Conservation (phyloP, 2,797 vertebrate genomes). For the Notolepis coatsorum region DNA sequence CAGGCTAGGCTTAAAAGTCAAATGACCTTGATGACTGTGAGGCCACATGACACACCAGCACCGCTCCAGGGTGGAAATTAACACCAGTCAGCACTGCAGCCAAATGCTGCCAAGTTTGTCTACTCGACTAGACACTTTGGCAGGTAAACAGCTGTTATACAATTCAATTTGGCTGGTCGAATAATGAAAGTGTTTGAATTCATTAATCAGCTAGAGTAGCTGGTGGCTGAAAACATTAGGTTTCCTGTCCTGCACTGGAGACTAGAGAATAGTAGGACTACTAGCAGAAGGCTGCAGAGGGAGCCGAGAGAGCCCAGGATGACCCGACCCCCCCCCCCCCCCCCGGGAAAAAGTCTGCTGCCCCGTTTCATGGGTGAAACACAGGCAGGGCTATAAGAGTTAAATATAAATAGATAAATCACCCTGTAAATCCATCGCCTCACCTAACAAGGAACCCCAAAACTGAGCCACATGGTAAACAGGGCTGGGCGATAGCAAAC, state of each 20-base stretch:
- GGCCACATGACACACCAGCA: not conserved
- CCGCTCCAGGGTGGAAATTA: no score
- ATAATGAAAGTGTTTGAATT: no score
- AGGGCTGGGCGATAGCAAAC: no score
- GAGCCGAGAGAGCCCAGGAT: not conserved
- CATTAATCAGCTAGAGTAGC: no score
- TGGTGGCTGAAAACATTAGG: no score
- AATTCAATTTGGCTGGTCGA: no score
- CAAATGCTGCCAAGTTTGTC: no score
- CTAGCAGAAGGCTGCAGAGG: not conserved
- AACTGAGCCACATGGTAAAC: not conserved
- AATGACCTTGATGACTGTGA: not conserved
- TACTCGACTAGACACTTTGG: no score
- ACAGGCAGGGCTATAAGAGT: conserved; percentile 1
- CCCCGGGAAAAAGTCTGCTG: not conserved
- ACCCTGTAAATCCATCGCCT: conserved; percentile 20
- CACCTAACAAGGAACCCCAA: conserved; percentile 22
- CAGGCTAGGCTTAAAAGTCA: not conserved
- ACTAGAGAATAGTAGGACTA: not conserved
- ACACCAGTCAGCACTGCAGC: no score
- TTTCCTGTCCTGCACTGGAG: no score
- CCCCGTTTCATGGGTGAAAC: not conserved
- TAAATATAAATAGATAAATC: conserved; percentile 42
- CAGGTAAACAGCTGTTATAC: no score
- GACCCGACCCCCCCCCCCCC: not conserved